phyloP scores from a whole-genome alignment of 1,140 invertebrate genomes.

The Oedothorax gibbosus region DNA sequence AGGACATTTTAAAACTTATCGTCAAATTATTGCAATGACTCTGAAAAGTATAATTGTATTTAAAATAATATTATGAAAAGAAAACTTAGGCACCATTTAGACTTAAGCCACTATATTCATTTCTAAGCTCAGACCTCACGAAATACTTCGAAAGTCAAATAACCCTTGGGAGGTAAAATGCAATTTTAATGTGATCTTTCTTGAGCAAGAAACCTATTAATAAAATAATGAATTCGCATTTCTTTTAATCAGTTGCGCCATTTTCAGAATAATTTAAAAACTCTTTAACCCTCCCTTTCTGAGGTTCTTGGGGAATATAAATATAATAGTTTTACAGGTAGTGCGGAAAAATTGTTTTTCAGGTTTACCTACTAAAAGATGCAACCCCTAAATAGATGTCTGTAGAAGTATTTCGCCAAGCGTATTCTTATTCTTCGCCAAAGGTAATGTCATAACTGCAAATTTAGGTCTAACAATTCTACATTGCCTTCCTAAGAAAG shows the following conservation, averaged over 20 bases:
- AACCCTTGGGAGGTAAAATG: constrained; percentile 39
- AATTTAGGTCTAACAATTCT: too few relatives aligned
- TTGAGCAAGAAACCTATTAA: constrained; percentile 51
- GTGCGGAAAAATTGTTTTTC: neutral
- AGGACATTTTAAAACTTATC: too few relatives aligned
- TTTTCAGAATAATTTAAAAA: constrained; percentile 59
- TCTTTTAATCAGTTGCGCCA: constrained; percentile 56
- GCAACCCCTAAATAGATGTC: too few relatives aligned
- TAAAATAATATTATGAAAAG: too few relatives aligned
- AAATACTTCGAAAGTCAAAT: neutral
- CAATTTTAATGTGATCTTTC: constrained; percentile 57
- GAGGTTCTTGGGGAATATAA: neutral
- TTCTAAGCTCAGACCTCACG: neutral
- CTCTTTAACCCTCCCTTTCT: neutral
- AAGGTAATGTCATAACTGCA: too few relatives aligned
- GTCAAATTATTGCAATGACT: too few relatives aligned
- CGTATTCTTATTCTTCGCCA: too few relatives aligned
- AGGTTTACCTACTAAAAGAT: too few relatives aligned
- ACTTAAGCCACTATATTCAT: neutral
- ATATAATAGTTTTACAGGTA: neutral
- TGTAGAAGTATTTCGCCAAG: too few relatives aligned
- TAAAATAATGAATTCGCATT: constrained; percentile 59
- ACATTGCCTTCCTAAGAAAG: too few relatives aligned
- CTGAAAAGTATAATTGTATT: too few relatives aligned
- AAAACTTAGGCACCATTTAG: constrained; percentile 18